A percentile compares a stretch with the other conserved stretches of the same genome.
These are phyloP conservation scores for Ferdinandea cuprea DNA, from an alignment of 2,888 invertebrate species.

Conservation along the genomic window DNA sequence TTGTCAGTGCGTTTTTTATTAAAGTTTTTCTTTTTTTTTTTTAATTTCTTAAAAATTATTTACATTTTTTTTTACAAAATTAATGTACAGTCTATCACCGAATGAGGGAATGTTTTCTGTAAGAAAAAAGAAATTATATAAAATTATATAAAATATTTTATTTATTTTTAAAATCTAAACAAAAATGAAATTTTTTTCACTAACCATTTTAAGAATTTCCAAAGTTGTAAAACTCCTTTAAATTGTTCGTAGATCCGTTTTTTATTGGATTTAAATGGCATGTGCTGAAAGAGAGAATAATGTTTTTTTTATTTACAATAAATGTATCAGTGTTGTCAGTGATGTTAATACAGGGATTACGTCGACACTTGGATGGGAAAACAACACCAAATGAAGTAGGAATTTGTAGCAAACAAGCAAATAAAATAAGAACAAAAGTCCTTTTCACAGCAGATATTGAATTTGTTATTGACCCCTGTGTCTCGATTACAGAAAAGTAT, in stretches of 20 bases:
- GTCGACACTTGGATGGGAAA: background rate
- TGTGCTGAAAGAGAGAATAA: background rate
- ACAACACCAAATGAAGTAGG: background rate
- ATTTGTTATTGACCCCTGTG: conserved; percentile 1
- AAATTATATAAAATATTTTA: too few relatives aligned
- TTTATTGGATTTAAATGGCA: conserved; percentile 21
- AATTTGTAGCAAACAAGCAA: background rate
- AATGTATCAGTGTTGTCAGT: background rate
- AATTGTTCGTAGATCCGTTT: conserved; percentile 45
- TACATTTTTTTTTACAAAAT: conserved; percentile 37
- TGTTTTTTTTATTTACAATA: background rate
- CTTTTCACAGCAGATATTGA: background rate
- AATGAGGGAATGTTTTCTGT: conserved; percentile 15
- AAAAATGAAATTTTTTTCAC: conserved; percentile 9
- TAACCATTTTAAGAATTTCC: conserved; percentile 48
- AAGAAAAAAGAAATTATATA: background rate
- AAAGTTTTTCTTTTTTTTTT: conserved; percentile 27
- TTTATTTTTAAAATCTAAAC: background rate
- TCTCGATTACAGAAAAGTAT: background rate
- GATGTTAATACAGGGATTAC: background rate
- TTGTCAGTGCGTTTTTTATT: conserved; percentile 67
- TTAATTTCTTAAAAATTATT: conserved; percentile 16
- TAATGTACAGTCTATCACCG: conserved; percentile 25
- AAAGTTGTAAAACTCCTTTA: conserved; percentile 29
- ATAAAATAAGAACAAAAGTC: background rate